A percentile compares a stretch with the other conserved stretches of the same genome.
Evolutionary conservation across 2,797 vertebrate genomes (phyloP).

Genomic region (Rhynchotus rufescens): DNA sequence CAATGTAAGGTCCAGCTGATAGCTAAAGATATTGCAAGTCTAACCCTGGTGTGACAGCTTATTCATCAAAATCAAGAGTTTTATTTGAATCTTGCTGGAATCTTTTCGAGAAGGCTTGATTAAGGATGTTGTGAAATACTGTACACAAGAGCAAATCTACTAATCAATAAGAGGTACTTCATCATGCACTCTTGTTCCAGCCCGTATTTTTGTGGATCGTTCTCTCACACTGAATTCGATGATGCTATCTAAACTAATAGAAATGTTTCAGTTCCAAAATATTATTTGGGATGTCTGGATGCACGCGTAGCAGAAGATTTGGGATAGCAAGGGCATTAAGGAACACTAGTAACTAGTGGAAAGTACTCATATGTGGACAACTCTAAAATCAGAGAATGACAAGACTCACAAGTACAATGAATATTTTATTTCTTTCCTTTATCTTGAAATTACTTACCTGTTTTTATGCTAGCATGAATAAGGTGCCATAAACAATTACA

Average conservation of each 20-base stretch:
- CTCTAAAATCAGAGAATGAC: not conserved
- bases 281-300: not conserved
- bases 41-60: slow-evolving; percentile 7
- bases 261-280: slow-evolving; percentile 23
- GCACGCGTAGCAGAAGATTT: not conserved
- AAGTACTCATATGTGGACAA: not conserved
- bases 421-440: not conserved
- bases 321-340: not conserved
- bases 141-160: slow-evolving; percentile 27
- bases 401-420: not conserved
- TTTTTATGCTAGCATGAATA: slow-evolving; percentile 8
- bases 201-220: slow-evolving; percentile 26
- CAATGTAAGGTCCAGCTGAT: not conserved
- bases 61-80: slow-evolving; percentile 41
- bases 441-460: not conserved
- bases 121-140: slow-evolving; percentile 39
- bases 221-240: slow-evolving; percentile 2
- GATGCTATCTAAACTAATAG: slow-evolving; percentile 6
- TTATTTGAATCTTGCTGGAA: slow-evolving; percentile 1
- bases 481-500: not conserved
- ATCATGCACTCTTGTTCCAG: slow-evolving; percentile 31
- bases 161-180: slow-evolving; percentile 46
- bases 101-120: slow-evolving; percentile 45
- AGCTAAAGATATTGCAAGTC: not conserved
- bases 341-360: not conserved